Percentiles rank a stretch among this genome's conserved stretches.
Evolutionary conservation across 2,113 vertebrate species (phyloP).

Genomic region (Myiozetetes cayanensis): DNA sequence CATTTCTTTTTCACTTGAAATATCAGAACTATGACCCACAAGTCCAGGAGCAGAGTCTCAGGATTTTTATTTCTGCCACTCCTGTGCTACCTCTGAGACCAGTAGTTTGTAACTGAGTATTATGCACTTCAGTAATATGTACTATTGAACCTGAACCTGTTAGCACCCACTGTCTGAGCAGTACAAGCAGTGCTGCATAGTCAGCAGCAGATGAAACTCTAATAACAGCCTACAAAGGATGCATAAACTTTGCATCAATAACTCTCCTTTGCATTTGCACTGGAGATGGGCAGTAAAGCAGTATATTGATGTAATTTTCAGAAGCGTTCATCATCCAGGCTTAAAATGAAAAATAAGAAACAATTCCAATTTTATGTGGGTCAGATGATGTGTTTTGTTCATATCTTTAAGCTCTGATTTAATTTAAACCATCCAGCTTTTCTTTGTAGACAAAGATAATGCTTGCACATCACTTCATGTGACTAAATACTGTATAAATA

Average conservation of each 20-base stretch:
- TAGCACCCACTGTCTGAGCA: background rate
- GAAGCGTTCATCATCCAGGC: background rate
- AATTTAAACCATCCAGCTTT: background rate
- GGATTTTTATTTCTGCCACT: background rate
- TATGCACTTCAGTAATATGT: background rate
- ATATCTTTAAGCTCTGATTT: background rate
- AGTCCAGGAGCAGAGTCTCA: background rate
- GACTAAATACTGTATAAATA: constrained; percentile 23
- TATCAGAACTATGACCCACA: background rate
- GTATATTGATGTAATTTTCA: background rate
- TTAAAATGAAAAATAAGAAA: constrained; percentile 23
- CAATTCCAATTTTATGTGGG: background rate
- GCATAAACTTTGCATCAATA: background rate
- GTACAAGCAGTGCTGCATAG: background rate
- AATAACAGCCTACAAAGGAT: constrained; percentile 14
- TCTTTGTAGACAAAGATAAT: background rate
- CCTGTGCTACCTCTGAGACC: background rate
- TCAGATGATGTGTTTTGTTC: background rate
- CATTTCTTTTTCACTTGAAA: background rate
- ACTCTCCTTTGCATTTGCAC: background rate
- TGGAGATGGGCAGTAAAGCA: background rate
- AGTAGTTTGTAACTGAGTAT: background rate
- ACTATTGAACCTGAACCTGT: background rate
- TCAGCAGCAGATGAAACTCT: constrained; percentile 41
- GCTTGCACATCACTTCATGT: background rate